Evolutionary conservation across 2,797 vertebrate genomes (phyloP).

Genomic region (Sylvilagus floridanus): DNA sequence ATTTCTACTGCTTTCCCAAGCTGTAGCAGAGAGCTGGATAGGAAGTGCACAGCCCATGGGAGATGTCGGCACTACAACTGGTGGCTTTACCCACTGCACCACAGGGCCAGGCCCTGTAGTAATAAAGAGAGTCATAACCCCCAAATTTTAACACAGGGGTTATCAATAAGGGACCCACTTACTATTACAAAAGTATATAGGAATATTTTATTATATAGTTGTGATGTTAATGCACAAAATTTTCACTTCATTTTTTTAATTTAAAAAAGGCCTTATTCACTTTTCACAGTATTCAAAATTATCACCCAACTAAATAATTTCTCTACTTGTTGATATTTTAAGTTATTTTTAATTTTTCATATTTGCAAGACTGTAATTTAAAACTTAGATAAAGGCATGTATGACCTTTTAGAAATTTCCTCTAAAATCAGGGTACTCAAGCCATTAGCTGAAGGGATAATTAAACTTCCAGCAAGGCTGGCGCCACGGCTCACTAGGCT

Average conservation of each 20-base stretch:
- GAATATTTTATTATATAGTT: constrained; percentile 7
- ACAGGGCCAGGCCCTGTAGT: not conserved
- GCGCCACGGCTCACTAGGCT: no score
- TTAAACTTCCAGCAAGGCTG: not conserved
- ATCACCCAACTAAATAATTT: constrained; percentile 33
- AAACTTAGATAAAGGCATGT: not conserved
- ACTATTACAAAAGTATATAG: not conserved
- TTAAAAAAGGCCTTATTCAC: not conserved
- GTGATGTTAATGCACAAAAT: not conserved
- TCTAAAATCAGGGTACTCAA: constrained; percentile 24
- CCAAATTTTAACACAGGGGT: constrained; percentile 13
- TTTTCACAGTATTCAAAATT: constrained; percentile 46
- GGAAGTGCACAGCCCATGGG: no score
- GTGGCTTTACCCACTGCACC: no score
- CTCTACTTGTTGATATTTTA: constrained; percentile 25
- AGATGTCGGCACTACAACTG: not conserved
- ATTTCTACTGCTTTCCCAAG: no score
- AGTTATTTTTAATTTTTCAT: constrained; percentile 34
- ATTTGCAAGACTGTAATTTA: not conserved
- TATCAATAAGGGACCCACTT: not conserved
- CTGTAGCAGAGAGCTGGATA: no score
- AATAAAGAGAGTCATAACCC: not conserved
- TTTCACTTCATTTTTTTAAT: constrained; percentile 49
- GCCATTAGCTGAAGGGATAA: constrained; percentile 18
- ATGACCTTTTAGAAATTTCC: not conserved